These are phyloP conservation scores for Drosophila anceps DNA, from an alignment of 2,888 invertebrate species.

Conservation along the genomic window DNA sequence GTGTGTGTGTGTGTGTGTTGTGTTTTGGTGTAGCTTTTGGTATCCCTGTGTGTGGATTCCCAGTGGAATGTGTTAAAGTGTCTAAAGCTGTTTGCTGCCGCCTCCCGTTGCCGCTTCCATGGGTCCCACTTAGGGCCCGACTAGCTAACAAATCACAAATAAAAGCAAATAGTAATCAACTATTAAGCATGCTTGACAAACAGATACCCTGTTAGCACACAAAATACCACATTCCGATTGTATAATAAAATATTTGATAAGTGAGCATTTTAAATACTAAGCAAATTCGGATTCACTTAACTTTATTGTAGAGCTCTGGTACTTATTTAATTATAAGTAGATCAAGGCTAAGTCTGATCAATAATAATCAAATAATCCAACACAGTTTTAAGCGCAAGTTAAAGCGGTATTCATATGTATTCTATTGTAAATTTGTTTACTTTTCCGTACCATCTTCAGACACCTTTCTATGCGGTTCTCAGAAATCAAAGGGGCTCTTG, in stretches of 20 bases:
- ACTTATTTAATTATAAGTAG: background rate
- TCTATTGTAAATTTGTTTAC: background rate
- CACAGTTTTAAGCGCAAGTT: no score
- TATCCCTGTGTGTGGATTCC: constrained; percentile 54
- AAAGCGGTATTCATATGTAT: background rate
- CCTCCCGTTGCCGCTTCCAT: constrained; percentile 33
- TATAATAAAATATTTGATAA: background rate
- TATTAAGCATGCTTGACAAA: background rate
- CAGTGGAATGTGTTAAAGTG: constrained; percentile 76
- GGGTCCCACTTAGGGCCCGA: constrained; percentile 23
- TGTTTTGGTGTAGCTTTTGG: constrained; percentile 26
- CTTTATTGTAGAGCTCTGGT: background rate
- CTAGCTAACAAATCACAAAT: constrained; percentile 50
- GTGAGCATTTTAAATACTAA: background rate
- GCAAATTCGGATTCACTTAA: background rate
- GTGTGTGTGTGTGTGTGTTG: constrained; percentile 19
- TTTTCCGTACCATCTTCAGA: background rate
- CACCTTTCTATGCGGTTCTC: background rate
- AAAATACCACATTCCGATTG: no score
- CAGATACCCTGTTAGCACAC: constrained; percentile 17
- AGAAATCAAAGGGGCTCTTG: background rate
- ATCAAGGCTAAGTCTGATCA: background rate
- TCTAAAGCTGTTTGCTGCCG: constrained; percentile 72
- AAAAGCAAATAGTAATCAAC: constrained; percentile 13
- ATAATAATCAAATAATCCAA: no score